Evolutionary conservation across 92 coral and sea anemone species (phyloP).

Genomic region (Blastomussa wellsi): DNA sequence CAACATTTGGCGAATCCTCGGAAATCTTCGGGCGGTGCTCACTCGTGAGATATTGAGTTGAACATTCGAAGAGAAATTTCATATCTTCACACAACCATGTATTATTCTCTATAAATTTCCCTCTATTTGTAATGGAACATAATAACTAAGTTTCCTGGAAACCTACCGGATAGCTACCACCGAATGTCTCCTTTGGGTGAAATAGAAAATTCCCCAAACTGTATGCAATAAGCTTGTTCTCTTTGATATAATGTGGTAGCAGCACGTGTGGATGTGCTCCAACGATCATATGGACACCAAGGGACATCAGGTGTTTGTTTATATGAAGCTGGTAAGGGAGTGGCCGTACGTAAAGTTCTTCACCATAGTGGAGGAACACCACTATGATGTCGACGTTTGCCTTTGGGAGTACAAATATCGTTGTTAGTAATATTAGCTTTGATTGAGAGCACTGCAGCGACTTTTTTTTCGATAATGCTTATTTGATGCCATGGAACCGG

Average conservation of each 20-base stretch:
- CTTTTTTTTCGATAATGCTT: too few species aligned
- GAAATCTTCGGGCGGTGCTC: too few species aligned
- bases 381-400: constrained; percentile 52
- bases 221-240: constrained; percentile 38
- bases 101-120: too few species aligned
- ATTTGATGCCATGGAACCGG: too few species aligned
- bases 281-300: constrained; percentile 57
- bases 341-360: constrained; percentile 21
- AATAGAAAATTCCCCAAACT: constrained; percentile 66
- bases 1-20: too few species aligned
- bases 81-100: too few species aligned
- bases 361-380: constrained; percentile 72
- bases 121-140: too few species aligned
- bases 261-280: constrained; percentile 67
- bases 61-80: too few species aligned
- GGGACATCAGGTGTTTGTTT: constrained; percentile 44
- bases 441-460: too few species aligned
- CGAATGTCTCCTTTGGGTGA: not conserved
- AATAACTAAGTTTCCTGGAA: not conserved
- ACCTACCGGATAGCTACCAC: constrained; percentile 15
- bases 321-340: constrained; percentile 33
- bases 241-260: constrained; percentile 42
- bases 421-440: not conserved
- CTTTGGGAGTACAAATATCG: not conserved
- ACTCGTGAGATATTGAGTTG: too few species aligned